phyloP scores from a whole-genome alignment of 2,113 vertebrate species.

The Tapirus terrestris region DNA sequence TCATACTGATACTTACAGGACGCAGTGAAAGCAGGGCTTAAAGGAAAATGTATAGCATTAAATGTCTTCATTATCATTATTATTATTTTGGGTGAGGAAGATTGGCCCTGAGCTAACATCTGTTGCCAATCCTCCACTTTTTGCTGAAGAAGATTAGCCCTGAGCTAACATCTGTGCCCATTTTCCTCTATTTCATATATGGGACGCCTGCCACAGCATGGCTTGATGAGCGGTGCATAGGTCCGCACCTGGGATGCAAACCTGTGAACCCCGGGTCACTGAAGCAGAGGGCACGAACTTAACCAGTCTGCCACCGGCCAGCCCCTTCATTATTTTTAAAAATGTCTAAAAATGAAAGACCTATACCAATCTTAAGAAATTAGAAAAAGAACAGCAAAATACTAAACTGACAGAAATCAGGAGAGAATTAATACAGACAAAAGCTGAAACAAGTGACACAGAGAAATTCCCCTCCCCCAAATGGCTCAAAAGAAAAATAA shows the following conservation, averaged over 20 bases:
- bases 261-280: no score
- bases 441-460: neutral
- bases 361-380: neutral
- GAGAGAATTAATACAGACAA: neutral
- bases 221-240: no score
- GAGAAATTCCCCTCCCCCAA: neutral
- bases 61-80: neutral
- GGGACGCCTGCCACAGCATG: no score
- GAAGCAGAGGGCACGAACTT: no score
- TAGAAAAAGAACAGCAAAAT: constrained; percentile 22
- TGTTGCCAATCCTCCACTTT: no score
- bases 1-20: neutral
- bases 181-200: no score
- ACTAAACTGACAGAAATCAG: neutral
- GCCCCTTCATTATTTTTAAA: neutral
- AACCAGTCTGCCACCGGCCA: no score
- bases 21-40: neutral
- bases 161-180: no score
- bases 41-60: neutral
- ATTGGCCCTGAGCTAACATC: no score
- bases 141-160: no score
- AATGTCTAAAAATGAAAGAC: neutral
- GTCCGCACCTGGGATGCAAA: no score
- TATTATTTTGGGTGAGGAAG: no score
- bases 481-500: neutral